Base-by-base conservation (phyloP, 2,113 vertebrate genomes). In the Lepus europaeus region DNA sequence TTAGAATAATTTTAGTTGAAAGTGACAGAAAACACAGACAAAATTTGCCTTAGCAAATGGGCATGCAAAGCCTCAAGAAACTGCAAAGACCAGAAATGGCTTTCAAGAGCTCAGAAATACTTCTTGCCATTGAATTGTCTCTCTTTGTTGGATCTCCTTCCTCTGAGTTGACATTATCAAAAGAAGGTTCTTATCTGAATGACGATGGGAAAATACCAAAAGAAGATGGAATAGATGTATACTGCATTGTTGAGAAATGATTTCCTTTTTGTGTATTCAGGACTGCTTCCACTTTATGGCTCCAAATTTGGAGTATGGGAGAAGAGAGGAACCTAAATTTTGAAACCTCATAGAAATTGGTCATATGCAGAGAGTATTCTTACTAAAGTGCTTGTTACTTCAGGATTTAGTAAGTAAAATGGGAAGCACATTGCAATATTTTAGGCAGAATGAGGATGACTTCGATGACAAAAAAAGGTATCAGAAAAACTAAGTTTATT, bases 1-100 rank as follows among this genome's bases (percentile, higher is more conserved):
- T 80, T 74, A 79, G 45, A 91, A 90, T 92, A 87, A 84, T 83
- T 97, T 91, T 78, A 76, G 29, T 80, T 94, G 80, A 93, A 94
- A 89, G 20, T 6, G 51, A 78, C 77, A 77, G 23, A 94, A 84
- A 56, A 82, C 16, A 86, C 45, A 80, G 45, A 22, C 53, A 94
- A 87, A 90, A 68, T 93, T 90, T 66, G 2, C 20, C 29, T 87
- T 85, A 90, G 56, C 22, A 84, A 77, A 78, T 87, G 31, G 25
- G 14, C 92, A 77, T 79, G 6, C 6, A 64, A 1, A 61, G 22
- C 59, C 13, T 92, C 4, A 61, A 89, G 79, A 95, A 94, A 29
- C 27, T 76, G 2, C 61, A 70, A 80, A 95, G 31, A 74, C 22
- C 7, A 87, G 45, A n/a, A 80, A 49, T 12, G 45, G 19, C 59